These are phyloP conservation scores for Camponotus floridanus DNA, from an alignment of 1,140 invertebrate genomes.

Conservation along the genomic window DNA sequence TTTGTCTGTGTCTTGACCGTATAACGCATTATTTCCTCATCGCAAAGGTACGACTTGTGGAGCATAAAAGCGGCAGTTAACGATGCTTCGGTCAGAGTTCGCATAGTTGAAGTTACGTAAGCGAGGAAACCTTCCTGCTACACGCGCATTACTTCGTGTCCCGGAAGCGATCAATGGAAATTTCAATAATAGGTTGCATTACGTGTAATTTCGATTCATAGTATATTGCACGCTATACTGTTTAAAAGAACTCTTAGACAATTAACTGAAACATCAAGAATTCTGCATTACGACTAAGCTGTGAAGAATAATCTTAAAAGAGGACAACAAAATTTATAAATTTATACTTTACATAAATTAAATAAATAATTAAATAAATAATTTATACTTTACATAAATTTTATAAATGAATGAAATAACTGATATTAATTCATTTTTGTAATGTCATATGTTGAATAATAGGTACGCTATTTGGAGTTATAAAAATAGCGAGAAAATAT, in stretches of 20 bases:
- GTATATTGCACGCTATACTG: background rate
- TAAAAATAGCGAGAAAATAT: conserved; percentile 8
- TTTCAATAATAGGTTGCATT: conserved; percentile 35
- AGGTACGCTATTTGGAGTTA: background rate
- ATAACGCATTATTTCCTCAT: conserved; percentile 30
- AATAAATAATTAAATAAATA: background rate
- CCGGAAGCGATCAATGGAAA: conserved; percentile 9
- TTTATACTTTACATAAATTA: background rate
- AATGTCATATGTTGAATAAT: conserved; percentile 31
- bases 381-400: background rate
- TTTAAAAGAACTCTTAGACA: background rate
- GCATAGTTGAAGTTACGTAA: conserved; percentile 37
- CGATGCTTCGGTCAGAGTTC: conserved; percentile 44
- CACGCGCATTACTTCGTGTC: conserved; percentile 16
- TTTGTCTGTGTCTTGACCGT: background rate
- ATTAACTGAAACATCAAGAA: background rate
- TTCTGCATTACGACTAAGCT: background rate
- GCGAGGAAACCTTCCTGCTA: conserved; percentile 34
- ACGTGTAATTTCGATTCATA: conserved; percentile 13
- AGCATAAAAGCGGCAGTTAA: conserved; percentile 49
- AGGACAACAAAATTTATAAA: background rate
- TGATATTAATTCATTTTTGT: conserved; percentile 21
- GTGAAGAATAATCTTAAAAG: background rate
- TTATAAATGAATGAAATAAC: background rate
- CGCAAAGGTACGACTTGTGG: conserved; percentile 36